Evolutionary conservation across 2,113 vertebrate genomes (phyloP).

Genomic region (Pycnonotus jocosus): DNA sequence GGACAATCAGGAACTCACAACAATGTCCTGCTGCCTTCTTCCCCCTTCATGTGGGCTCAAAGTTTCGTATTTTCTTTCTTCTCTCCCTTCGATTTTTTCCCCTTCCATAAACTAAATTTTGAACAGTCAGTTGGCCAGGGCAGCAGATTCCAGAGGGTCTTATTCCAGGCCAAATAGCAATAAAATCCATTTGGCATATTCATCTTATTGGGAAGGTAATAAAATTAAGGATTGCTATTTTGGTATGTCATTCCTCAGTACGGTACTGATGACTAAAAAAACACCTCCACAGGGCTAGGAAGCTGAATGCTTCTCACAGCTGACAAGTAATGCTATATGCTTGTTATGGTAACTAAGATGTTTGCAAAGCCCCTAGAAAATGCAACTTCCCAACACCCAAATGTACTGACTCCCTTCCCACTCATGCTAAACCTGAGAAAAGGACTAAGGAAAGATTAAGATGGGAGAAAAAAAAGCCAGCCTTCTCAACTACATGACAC

Average conservation of each 20-base stretch:
- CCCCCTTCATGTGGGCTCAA: neutral
- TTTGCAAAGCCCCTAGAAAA: neutral
- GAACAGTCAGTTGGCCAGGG: neutral
- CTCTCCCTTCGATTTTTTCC: neutral
- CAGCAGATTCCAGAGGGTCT: slow-evolving; percentile 15
- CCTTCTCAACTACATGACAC: neutral
- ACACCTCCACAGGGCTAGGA: neutral
- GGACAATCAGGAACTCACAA: neutral
- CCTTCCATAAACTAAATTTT: neutral
- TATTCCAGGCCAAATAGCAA: slow-evolving; percentile 26
- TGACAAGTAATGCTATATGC: neutral
- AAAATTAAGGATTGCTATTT: slow-evolving; percentile 53
- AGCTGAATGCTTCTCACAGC: neutral
- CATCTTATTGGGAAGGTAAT: slow-evolving; percentile 5
- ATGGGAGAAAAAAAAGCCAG: neutral
- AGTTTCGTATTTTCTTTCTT: neutral
- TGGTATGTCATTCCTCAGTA: slow-evolving; percentile 1
- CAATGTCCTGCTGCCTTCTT: neutral
- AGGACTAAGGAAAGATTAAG: neutral
- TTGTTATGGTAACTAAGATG: neutral
- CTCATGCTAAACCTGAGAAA: neutral
- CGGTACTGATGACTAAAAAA: neutral
- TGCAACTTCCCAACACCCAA: neutral
- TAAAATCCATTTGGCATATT: slow-evolving; percentile 45
- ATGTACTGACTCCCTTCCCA: neutral